Base-by-base conservation (phyloP, 2,797 vertebrate genomes). In the Enteromius thamalakanensis region DNA sequence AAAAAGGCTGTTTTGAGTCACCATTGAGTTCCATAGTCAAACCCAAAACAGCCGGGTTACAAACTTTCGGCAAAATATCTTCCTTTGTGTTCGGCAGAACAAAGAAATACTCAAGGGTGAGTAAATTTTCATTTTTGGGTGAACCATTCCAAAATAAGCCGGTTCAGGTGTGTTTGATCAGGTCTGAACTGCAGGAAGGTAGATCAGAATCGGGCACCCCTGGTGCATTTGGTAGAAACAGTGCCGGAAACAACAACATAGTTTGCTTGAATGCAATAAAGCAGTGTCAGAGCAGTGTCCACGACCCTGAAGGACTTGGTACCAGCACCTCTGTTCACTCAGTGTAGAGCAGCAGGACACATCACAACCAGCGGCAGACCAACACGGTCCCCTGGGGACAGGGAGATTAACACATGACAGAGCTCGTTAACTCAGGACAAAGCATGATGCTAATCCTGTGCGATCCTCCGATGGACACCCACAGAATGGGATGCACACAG, bases 371-470 rank as follows among this genome's bases (percentile, higher is more conserved):
- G 55, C 26, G 29, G 83, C 82, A 34, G 87, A 88, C 88, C 88
- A 85, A 85, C 83, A 79, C 69, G 72, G 71, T 86, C 90, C 88
- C 90, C 85, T 65, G 79, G 89, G 90, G 90, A 92, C 86, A 23
- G 72, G 70, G 89, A 93, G 93, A 94, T 94, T 94, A 94, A 93
- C 93, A 92, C 90, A 93, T 88, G 92, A 93, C 93, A 94, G 90
- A 93, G 91, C 91, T 92, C 40, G 92, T 95, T 95, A 94, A 93
- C 93, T 89, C 90, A 87, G 92, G 87, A 95, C 94, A 94, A 95
- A 94, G 93, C 92, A 82, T 93, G 92, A 94, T 82, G 89, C 90
- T 94, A 94, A 95, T 93, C 93, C 91, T 86, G 87, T 88, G 90
- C 90, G 89, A 92, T 93, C 90, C 90, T 90, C 89, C 51, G 82